A percentile compares a stretch with the other conserved stretches of the same genome.
These are phyloP conservation scores for Crotophaga sulcirostris DNA, from an alignment of 2,113 vertebrate species.

Conservation along the genomic window DNA sequence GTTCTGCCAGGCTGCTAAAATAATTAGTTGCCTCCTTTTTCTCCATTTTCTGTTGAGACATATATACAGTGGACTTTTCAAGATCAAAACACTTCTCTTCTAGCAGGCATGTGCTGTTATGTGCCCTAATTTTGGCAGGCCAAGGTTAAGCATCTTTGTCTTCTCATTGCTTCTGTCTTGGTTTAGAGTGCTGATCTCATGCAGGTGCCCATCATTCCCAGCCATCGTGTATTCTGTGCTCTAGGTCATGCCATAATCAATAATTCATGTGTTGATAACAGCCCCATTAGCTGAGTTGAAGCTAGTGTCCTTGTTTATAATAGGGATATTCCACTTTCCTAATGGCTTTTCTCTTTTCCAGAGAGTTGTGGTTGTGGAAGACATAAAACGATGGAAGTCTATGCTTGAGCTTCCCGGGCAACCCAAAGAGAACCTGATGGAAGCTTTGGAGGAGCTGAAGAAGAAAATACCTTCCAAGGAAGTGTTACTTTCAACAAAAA, in stretches of 20 bases:
- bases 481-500: constrained; percentile 89
- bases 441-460: constrained; percentile 85
- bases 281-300: constrained; percentile 65
- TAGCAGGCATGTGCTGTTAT: background rate
- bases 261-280: constrained; percentile 69
- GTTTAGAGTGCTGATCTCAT: constrained; percentile 51
- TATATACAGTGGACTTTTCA: background rate
- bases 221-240: constrained; percentile 16
- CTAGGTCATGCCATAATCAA: constrained; percentile 58
- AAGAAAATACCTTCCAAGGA: constrained; percentile 95
- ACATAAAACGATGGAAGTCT: constrained; percentile 90
- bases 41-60: background rate
- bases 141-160: constrained; percentile 49
- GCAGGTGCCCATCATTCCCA: constrained; percentile 44
- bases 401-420: constrained; percentile 88
- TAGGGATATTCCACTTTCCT: constrained; percentile 52
- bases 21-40: background rate
- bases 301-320: constrained; percentile 34
- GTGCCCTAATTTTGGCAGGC: background rate
- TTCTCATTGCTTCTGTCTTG: constrained; percentile 31
- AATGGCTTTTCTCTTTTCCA: constrained; percentile 73
- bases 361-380: constrained; percentile 97
- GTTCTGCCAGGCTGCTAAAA: background rate
- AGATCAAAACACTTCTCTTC: background rate
- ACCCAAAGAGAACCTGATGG: constrained; percentile 84